A percentile compares a stretch with the other conserved stretches of the same genome.
These are phyloP conservation scores for Gorsachius magnificus DNA, from an alignment of 2,797 vertebrate genomes.

Conservation along the genomic window DNA sequence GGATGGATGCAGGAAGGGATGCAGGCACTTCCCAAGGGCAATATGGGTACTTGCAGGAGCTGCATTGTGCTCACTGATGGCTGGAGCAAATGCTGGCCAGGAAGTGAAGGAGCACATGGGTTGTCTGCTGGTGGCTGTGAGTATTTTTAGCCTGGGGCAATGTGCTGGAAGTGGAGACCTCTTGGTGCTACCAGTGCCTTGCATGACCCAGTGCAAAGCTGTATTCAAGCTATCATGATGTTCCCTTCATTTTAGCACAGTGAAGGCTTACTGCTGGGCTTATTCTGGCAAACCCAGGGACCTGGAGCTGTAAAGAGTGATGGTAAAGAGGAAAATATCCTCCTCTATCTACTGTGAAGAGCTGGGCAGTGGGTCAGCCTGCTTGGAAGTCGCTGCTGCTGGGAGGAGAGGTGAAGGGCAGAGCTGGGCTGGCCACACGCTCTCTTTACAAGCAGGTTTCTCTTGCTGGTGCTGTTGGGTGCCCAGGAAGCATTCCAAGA, in stretches of 20 bases:
- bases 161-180: neutral
- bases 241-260: neutral
- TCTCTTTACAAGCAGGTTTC: neutral
- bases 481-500: neutral
- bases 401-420: neutral
- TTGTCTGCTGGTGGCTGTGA: neutral
- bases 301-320: neutral
- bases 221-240: neutral
- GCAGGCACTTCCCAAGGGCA: neutral
- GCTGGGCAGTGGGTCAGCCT: neutral
- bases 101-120: neutral
- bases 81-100: neutral
- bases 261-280: neutral
- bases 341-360: neutral
- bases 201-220: neutral
- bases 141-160: neutral
- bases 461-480: neutral
- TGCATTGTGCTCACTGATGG: rapidly evolving
- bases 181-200: neutral
- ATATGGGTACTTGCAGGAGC: neutral
- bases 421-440: rapidly evolving
- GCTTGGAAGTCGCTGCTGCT: neutral
- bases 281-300: neutral
- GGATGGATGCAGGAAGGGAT: neutral
- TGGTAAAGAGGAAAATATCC: neutral